A percentile compares a stretch with the other conserved stretches of the same genome.
phyloP scores from a whole-genome alignment of 2,888 invertebrate genomes.

The Cerceris rybyensis region DNA sequence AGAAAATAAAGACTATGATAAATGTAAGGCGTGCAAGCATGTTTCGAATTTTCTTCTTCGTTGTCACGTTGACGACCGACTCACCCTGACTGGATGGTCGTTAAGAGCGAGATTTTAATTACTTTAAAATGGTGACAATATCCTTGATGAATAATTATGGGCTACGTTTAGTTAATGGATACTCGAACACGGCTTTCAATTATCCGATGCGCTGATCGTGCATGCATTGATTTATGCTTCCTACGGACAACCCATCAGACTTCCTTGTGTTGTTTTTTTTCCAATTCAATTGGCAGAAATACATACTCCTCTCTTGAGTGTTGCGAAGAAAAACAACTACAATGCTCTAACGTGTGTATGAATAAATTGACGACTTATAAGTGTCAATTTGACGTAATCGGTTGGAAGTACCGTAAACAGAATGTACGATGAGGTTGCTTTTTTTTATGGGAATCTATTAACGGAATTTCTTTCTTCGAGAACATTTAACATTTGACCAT shows the following conservation, averaged over 20 bases:
- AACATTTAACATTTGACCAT: too few relatives aligned
- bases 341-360: not conserved
- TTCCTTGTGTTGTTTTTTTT: constrained; percentile 55
- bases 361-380: not conserved
- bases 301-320: not conserved
- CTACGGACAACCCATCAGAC: constrained; percentile 21
- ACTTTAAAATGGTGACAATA: constrained; percentile 44
- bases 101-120: constrained; percentile 54
- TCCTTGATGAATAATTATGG: constrained; percentile 61
- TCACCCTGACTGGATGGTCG: not conserved
- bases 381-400: not conserved
- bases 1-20: not conserved
- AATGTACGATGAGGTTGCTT: not conserved
- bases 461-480: not conserved
- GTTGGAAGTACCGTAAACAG: not conserved
- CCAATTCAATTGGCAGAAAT: not conserved
- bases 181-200: constrained; percentile 55
- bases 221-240: constrained; percentile 50
- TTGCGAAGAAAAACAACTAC: not conserved
- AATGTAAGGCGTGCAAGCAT: not conserved
- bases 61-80: not conserved
- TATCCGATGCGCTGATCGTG: constrained; percentile 27
- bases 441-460: not conserved
- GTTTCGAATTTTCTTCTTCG: not conserved
- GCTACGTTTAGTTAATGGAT: constrained; percentile 49